These are phyloP conservation scores for Arvicanthis niloticus DNA, from an alignment of 2,113 vertebrate genomes.

Conservation along the genomic window DNA sequence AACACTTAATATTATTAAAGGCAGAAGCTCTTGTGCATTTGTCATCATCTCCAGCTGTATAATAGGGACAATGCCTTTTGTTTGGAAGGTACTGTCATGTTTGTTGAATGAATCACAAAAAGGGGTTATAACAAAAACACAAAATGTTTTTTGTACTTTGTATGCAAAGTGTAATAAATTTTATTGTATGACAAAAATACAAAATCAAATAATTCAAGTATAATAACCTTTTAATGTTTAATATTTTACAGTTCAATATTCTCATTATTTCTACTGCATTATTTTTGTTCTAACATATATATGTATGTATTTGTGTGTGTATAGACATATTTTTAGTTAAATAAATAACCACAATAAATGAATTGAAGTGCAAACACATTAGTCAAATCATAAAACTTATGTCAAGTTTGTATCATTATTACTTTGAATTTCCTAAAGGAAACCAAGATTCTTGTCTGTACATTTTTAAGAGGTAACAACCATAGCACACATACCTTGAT, in stretches of 20 bases:
- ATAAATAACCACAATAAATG: background rate
- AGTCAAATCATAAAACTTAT: background rate
- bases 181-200: background rate
- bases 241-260: conserved; percentile 32
- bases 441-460: conserved; percentile 1
- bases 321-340: background rate
- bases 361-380: background rate
- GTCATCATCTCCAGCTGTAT: background rate
- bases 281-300: background rate
- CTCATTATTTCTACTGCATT: background rate
- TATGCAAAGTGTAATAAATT: conserved; percentile 32
- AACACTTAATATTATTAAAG: background rate
- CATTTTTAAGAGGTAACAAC: conserved; percentile 19
- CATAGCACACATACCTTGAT: background rate
- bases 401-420: background rate
- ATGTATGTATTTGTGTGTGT: background rate
- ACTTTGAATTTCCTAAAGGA: conserved; percentile 17
- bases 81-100: conserved; percentile 25
- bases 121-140: background rate
- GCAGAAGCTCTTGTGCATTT: background rate
- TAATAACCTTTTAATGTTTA: background rate
- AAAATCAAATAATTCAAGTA: background rate
- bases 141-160: conserved; percentile 49
- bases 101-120: conserved; percentile 57
- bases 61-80: background rate